Conservation (phyloP, 2,113 vertebrate genomes). For the Bettongia penicillata region DNA sequence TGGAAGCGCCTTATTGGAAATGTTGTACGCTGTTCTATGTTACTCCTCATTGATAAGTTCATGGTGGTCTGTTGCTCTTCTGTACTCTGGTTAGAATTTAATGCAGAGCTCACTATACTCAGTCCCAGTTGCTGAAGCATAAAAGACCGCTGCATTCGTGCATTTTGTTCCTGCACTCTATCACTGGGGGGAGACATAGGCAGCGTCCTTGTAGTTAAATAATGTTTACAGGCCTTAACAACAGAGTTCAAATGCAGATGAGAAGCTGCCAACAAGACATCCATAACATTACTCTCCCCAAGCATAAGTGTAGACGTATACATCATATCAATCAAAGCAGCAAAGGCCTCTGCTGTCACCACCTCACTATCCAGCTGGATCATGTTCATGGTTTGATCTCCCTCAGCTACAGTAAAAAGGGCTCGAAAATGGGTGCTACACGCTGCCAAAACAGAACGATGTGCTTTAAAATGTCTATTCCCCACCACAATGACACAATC, state of each 20-base stretch:
- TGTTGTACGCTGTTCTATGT: conserved; percentile 88
- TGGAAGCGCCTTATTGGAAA: conserved; percentile 94
- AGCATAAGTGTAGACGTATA: conserved; percentile 98
- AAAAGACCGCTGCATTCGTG: conserved; percentile 94
- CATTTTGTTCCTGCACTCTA: conserved; percentile 88
- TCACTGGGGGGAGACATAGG: conserved; percentile 92
- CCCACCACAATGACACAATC: conserved; percentile 97
- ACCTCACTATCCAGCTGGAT: conserved; percentile 98
- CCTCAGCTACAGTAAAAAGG: conserved; percentile 95
- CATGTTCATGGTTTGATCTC: conserved; percentile 96
- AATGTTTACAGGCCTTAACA: conserved; percentile 98
- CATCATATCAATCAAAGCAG: conserved; percentile 98
- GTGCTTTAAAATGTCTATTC: conserved; percentile 96
- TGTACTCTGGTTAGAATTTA: conserved; percentile 82
- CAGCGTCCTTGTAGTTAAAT: conserved; percentile 94
- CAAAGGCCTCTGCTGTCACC: conserved; percentile 97
- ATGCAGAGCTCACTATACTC: conserved; percentile 94
- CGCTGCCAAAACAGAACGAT: conserved; percentile 95
- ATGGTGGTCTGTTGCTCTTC: conserved; percentile 81
- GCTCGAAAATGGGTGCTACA: conserved; percentile 98
- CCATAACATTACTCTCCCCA: conserved; percentile 99
- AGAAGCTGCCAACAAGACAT: conserved; percentile 95
- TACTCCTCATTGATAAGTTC: conserved; percentile 81
- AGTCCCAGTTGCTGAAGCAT: conserved; percentile 97
- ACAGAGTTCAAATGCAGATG: conserved; percentile 97